Conservation (phyloP, 2,888 invertebrate species). For the Tupiocoris notatus region DNA sequence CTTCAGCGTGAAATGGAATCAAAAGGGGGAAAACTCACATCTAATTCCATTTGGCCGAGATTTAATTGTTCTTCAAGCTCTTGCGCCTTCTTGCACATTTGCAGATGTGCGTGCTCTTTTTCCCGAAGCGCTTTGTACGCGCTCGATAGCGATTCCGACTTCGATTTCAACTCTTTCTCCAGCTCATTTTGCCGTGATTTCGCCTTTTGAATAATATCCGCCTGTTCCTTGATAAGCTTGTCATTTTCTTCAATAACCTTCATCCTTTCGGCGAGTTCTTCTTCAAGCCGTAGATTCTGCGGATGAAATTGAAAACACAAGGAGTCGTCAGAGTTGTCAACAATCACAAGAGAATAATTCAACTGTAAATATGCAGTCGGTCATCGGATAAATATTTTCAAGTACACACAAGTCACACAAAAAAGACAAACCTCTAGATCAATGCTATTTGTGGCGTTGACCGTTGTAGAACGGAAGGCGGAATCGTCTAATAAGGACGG, state of each 20-base stretch:
- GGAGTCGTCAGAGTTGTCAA: too few species aligned
- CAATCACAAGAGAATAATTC: too few species aligned
- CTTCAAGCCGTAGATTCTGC: conserved; percentile 15
- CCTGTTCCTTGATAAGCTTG: conserved; percentile 45
- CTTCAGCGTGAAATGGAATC: too few species aligned
- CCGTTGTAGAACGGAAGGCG: too few species aligned
- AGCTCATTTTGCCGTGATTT: conserved; percentile 53
- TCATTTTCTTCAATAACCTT: conserved; percentile 49
- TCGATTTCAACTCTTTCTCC: conserved; percentile 51
- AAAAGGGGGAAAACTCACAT: conserved; percentile 13
- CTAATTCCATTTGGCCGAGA: conserved; percentile 11
- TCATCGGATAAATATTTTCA: too few species aligned
- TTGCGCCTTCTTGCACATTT: conserved; percentile 9
- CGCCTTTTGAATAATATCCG: conserved; percentile 52
- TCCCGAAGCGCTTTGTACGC: conserved; percentile 15
- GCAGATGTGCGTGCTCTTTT: conserved; percentile 11
- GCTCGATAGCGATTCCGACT: background rate
- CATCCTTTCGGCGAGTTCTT: background rate
- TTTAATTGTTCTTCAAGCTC: conserved; percentile 17
- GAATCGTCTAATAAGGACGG: too few species aligned
- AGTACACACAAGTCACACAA: too few species aligned
- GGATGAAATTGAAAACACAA: too few species aligned
- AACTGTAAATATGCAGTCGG: too few species aligned
- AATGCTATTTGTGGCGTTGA: too few species aligned
- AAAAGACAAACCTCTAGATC: too few species aligned